Conservation (phyloP, 2,888 invertebrate species). For the Sinopyrophorus schimmeli region DNA sequence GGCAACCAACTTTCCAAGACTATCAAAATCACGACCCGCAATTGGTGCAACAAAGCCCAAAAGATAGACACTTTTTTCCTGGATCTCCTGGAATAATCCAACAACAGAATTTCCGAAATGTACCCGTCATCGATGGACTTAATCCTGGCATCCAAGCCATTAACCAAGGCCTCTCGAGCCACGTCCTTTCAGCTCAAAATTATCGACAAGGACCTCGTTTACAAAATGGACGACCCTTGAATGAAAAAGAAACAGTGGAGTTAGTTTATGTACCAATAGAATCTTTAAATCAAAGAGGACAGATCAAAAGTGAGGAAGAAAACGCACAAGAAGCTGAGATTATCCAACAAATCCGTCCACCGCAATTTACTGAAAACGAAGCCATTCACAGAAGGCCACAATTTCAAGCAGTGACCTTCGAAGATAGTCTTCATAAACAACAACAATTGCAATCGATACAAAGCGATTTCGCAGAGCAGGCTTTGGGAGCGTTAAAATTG, state of each 20-base stretch:
- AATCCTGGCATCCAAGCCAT: constrained; percentile 22
- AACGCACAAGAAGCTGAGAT: constrained; percentile 1
- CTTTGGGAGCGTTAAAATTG: constrained; percentile 51
- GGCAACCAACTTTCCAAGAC: constrained; percentile 9
- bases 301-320: too few species aligned
- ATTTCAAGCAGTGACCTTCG: constrained; percentile 9
- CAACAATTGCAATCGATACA: constrained; percentile 50
- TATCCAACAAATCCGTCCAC: not conserved
- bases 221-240: constrained; percentile 40
- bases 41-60: too few species aligned
- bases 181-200: constrained; percentile 8
- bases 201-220: constrained; percentile 12
- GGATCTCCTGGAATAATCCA: not conserved
- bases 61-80: too few species aligned
- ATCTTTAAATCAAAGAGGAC: constrained; percentile 61
- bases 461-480: constrained; percentile 53
- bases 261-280: constrained; percentile 82
- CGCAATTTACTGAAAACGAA: not conserved
- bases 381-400: too few species aligned
- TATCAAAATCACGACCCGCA: constrained; percentile 8
- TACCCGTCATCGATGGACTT: constrained; percentile 6
- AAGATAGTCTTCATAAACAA: constrained; percentile 28
- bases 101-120: too few species aligned
- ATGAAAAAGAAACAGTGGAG: constrained; percentile 68
- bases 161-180: constrained; percentile 20